A percentile compares a stretch with the other conserved stretches of the same genome.
Conservation (phyloP, 2,888 invertebrate genomes). For the Morpho deidamia region DNA sequence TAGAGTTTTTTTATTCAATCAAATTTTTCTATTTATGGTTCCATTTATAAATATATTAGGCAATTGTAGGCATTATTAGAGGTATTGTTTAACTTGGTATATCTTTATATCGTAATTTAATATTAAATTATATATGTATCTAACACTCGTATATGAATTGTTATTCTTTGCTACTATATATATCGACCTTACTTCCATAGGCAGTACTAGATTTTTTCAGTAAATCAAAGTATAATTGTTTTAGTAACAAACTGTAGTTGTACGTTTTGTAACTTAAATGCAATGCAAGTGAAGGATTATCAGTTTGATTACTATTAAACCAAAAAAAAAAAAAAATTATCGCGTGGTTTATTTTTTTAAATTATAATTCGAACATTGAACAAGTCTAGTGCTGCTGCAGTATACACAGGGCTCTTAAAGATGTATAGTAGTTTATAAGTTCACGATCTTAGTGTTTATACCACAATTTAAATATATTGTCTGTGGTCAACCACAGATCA, state of each 20-base stretch:
- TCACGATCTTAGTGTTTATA: constrained; percentile 43
- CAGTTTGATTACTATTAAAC: too few species aligned
- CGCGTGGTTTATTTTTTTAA: too few species aligned
- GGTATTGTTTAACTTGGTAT: constrained; percentile 44
- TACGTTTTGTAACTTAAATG: too few species aligned
- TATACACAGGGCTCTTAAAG: constrained; percentile 58
- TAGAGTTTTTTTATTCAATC: constrained; percentile 37
- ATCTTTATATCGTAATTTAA: constrained; percentile 38
- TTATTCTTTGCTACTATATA: constrained; percentile 27
- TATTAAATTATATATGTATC: constrained; percentile 41
- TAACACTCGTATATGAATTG: constrained; percentile 45
- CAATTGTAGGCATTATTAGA: constrained; percentile 55
- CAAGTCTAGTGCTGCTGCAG: constrained; percentile 24
- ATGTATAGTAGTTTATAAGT: constrained; percentile 42
- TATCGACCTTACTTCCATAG: constrained; percentile 25
- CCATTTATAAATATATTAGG: constrained; percentile 48
- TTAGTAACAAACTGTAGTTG: not conserved
- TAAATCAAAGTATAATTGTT: not conserved
- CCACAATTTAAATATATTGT: constrained; percentile 44
- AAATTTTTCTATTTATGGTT: constrained; percentile 42
- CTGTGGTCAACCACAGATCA: constrained; percentile 67
- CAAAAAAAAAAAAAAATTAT: too few species aligned
- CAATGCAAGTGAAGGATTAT: too few species aligned
- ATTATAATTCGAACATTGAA: not conserved
- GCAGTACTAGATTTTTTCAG: constrained; percentile 16